Percentiles rank a stretch among this genome's conserved stretches.
Conservation (phyloP, 2,888 invertebrate species). For the Odontothrips loti region DNA sequence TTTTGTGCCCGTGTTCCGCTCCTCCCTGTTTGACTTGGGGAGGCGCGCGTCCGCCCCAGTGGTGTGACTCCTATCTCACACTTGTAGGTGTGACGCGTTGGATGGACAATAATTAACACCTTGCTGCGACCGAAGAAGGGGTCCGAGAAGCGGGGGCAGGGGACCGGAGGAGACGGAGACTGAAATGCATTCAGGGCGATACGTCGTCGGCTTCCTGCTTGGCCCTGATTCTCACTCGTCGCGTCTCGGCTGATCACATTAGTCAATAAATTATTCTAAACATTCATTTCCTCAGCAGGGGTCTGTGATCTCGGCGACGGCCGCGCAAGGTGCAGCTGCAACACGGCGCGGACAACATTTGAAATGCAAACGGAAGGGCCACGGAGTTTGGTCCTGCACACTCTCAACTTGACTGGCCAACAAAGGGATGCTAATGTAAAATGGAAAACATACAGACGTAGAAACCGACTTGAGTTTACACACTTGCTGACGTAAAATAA, state of each 20-base stretch:
- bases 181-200: neutral
- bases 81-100: neutral
- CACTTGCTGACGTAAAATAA: slow-evolving; percentile 8
- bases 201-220: neutral
- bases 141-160: neutral
- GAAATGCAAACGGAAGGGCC: neutral
- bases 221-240: neutral
- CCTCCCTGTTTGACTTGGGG: neutral
- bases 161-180: neutral
- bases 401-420: neutral
- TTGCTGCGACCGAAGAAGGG: neutral
- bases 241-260: neutral
- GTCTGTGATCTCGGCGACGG: no score
- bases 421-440: slow-evolving; percentile 15
- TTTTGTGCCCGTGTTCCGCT: neutral
- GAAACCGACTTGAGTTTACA: neutral
- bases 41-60: neutral
- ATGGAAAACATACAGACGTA: slow-evolving; percentile 10
- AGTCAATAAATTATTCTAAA: neutral
- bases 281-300: neutral
- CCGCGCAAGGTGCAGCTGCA: no score
- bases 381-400: neutral
- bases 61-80: neutral
- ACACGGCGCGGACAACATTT: neutral
- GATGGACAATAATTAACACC: slow-evolving; percentile 6